Percentiles rank a stretch among this genome's conserved stretches.
Evolutionary conservation across 2,888 invertebrate species (phyloP).

Genomic region (Andrena camellia): DNA sequence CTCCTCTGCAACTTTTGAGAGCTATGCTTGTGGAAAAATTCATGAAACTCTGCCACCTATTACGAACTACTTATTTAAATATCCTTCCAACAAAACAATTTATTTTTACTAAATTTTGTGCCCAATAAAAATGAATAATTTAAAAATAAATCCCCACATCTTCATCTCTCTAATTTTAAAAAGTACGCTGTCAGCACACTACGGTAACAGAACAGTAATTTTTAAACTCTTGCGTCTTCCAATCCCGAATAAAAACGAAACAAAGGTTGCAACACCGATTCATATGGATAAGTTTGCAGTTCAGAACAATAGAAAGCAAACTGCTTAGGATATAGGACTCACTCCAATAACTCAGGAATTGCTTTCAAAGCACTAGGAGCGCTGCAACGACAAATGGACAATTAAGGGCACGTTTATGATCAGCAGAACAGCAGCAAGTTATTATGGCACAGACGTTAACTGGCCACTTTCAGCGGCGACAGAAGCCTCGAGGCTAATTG

Average conservation of each 20-base stretch:
- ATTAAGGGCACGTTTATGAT: neutral
- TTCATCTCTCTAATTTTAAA: too few relatives aligned
- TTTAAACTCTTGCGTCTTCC: too few relatives aligned
- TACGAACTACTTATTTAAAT: too few relatives aligned
- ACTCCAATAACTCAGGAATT: neutral
- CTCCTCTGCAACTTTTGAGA: neutral
- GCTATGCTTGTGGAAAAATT: constrained; percentile 11
- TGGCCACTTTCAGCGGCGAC: neutral
- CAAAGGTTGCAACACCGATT: neutral
- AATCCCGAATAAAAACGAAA: too few relatives aligned
- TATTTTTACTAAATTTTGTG: too few relatives aligned
- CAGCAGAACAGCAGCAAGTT: neutral
- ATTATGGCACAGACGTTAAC: neutral
- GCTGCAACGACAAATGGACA: neutral
- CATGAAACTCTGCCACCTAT: neutral
- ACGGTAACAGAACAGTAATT: too few relatives aligned
- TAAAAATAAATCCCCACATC: too few relatives aligned
- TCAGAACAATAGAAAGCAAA: neutral
- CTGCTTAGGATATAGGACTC: neutral
- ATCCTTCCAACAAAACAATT: too few relatives aligned
- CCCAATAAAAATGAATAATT: too few relatives aligned
- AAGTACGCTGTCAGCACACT: too few relatives aligned
- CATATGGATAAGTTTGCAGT: neutral
- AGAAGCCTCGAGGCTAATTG: neutral
- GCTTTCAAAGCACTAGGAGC: neutral